Base-by-base conservation (phyloP, 2,113 vertebrate genomes). In the Piprites chloris region DNA sequence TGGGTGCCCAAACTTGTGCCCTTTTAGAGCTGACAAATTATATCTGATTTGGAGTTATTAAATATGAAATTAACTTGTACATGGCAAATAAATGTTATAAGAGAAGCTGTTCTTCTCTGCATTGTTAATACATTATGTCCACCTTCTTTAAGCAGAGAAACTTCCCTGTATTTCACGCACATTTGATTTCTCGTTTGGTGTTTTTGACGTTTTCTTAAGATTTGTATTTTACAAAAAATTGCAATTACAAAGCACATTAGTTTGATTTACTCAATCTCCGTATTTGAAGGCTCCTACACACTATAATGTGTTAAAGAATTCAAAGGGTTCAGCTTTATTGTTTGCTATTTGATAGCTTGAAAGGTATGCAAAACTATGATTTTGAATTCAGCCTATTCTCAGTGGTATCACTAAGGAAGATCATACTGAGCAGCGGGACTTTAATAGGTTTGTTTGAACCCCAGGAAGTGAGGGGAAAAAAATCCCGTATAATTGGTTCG, bases 1-100 rank as follows among this genome's bases (percentile, higher is more conserved):
- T 86, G 84, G 96, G 89, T 97, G 97, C 98, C 97, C 97, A 97
- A 97, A 98, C 94, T 96, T 96, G 79, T 96, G 92, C 95, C 97
- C 97, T 96, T 96, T 96, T 95, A 85, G 53, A 97, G 71, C 94
- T 96, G 96, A 94, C 96, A 95, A 96, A 93, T 96, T 82, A 93
- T 87, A 91, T 96, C 95, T 95, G 95, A 95, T 97, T 97, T 96
- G 39, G 82, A 76, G 37, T 93, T 94, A 96, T 63, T 97, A 80
- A 96, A 74, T 96, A 44, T 80, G 76, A 93, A 94, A 84, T 85
- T 71, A 65, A 95, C 61, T 88, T 95, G 76, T 85, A 86, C n/a
- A 5, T 85, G 58, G 75, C 50, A 93, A 86, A 85, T 90, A 91
- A 94, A 80, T 85, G 26, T 65, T 41, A 9, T 33, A 74, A 86